These are phyloP conservation scores for Theocolax elegans DNA, from an alignment of 1,140 invertebrate species.

Conservation along the genomic window DNA sequence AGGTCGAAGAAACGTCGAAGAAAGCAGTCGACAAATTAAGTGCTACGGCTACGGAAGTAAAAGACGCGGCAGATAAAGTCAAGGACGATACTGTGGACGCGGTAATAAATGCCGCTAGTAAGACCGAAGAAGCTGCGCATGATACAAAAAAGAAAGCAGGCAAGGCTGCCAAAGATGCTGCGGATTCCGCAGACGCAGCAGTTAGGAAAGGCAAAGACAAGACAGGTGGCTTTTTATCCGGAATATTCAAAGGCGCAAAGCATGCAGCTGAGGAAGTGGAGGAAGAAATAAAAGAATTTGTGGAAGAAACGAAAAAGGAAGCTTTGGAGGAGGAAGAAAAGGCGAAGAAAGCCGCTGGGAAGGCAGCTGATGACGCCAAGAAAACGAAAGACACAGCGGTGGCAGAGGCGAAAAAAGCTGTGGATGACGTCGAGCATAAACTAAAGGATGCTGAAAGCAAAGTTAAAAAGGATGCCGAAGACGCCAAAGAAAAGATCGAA, in stretches of 20 bases:
- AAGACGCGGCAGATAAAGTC: neutral
- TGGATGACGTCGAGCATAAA: slow-evolving; percentile 37
- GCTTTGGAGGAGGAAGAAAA: slow-evolving; percentile 8
- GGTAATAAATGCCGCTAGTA: too few relatives aligned
- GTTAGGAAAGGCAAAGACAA: slow-evolving; percentile 52
- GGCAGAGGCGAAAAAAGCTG: slow-evolving; percentile 45
- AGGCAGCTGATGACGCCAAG: slow-evolving; percentile 12
- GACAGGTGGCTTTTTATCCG: neutral
- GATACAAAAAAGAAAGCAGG: neutral
- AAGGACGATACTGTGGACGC: neutral
- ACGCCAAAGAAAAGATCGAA: slow-evolving; percentile 33
- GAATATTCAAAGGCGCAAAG: neutral
- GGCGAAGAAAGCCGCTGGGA: slow-evolving; percentile 37
- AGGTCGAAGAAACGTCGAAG: slow-evolving; percentile 19
- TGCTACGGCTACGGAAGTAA: neutral
- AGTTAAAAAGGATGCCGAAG: slow-evolving; percentile 1
- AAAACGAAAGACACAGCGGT: slow-evolving; percentile 28
- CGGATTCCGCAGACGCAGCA: neutral
- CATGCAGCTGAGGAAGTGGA: neutral
- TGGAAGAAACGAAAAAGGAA: slow-evolving; percentile 18
- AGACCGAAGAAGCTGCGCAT: neutral
- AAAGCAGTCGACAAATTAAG: slow-evolving; percentile 10
- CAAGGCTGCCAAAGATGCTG: slow-evolving; percentile 33
- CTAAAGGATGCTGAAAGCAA: neutral
- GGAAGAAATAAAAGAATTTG: neutral